Evolutionary conservation across 2,888 invertebrate species (phyloP).

Genomic region (Caenorhabditis sp.): DNA sequence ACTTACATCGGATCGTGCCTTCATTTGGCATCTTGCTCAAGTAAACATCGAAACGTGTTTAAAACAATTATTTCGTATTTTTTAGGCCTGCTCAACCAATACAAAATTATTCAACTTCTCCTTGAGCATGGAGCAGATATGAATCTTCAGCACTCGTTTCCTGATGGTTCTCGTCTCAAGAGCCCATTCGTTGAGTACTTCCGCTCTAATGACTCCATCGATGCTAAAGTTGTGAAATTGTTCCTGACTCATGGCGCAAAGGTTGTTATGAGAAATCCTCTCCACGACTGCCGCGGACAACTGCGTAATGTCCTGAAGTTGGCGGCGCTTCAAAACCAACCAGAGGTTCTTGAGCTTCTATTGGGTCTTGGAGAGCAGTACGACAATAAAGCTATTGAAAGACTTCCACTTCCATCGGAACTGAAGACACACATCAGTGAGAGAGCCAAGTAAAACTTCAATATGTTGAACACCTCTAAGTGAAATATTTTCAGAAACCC

Average conservation of each 20-base stretch:
- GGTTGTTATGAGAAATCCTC: conserved; percentile 74
- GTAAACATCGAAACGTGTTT: conserved; percentile 71
- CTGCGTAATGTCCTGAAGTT: conserved; percentile 75
- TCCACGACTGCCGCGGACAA: conserved; percentile 77
- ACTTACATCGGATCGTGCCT: conserved; percentile 84
- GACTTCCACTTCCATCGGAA: conserved; percentile 71
- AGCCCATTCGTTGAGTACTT: conserved; percentile 79
- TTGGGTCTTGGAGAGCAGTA: conserved; percentile 73
- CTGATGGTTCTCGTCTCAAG: conserved; percentile 75
- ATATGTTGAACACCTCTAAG: neutral
- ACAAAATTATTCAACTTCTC: conserved; percentile 72
- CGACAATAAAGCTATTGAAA: conserved; percentile 70
- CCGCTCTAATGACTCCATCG: conserved; percentile 71
- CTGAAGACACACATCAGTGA: conserved; percentile 70
- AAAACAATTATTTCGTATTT: no score
- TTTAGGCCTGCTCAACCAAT: conserved; percentile 74
- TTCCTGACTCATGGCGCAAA: conserved; percentile 76
- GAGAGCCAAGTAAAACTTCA: conserved; percentile 58
- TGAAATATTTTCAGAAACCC: conserved; percentile 67
- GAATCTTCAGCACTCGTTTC: conserved; percentile 74
- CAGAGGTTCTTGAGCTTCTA: conserved; percentile 72
- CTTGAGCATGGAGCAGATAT: conserved; percentile 77
- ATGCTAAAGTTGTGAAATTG: conserved; percentile 71
- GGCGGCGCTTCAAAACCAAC: conserved; percentile 69
- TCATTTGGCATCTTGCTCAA: conserved; percentile 84